phyloP scores from a whole-genome alignment of 1,140 invertebrate genomes.

The Neotoxoptera formosana region DNA sequence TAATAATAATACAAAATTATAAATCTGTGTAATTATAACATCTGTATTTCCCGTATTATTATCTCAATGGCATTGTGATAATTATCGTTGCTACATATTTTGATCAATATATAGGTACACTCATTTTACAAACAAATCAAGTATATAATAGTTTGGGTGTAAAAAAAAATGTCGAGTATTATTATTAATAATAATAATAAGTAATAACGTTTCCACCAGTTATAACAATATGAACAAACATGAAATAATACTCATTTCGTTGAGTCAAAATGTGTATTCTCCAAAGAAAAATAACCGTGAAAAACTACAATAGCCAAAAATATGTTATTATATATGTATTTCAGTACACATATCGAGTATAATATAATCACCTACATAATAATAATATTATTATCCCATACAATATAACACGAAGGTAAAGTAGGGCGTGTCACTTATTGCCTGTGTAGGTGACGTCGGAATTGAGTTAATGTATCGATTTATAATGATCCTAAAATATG shows the following conservation, averaged over 20 bases:
- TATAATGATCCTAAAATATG: conserved; percentile 4
- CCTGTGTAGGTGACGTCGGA: background rate
- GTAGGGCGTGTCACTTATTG: background rate
- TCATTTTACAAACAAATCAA: background rate
- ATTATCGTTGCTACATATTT: background rate
- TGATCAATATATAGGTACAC: background rate
- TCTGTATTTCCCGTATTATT: background rate
- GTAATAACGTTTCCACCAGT: background rate
- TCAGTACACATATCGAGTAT: background rate
- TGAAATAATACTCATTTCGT: background rate
- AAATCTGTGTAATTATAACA: background rate
- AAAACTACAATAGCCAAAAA: background rate
- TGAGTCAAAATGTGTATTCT: background rate
- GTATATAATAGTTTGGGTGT: background rate
- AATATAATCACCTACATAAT: background rate
- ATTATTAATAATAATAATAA: background rate
- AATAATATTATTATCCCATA: background rate
- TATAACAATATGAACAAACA: background rate
- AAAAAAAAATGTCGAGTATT: background rate
- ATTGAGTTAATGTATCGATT: background rate
- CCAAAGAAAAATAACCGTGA: background rate
- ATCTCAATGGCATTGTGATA: background rate
- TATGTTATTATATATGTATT: background rate
- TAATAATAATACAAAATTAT: background rate
- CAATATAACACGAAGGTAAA: background rate